A percentile compares a stretch with the other conserved stretches of the same genome.
Conservation (phyloP, 64 coral and sea anemone genomes). For the Dendrophyllia cribrosa region DNA sequence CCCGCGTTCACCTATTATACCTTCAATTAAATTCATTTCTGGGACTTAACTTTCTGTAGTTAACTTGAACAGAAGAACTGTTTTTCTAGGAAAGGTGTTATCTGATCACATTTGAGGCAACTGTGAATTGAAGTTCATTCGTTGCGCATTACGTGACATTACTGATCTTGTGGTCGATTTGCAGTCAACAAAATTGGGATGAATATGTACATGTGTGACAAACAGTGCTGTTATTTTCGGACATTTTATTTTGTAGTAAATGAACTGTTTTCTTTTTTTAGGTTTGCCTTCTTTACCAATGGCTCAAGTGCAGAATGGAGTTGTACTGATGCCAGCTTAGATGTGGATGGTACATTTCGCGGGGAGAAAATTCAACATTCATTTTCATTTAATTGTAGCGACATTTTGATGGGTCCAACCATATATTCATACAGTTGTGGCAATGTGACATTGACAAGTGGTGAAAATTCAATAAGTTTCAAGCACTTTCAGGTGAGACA, state of each 20-base stretch:
- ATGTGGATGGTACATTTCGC: background rate
- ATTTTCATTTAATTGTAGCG: background rate
- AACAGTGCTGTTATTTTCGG: too few species aligned
- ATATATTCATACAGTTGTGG: slow-evolving; percentile 68
- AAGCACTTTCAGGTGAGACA: slow-evolving; percentile 64
- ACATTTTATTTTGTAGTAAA: background rate
- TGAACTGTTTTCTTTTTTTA: background rate
- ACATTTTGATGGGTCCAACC: slow-evolving; percentile 11
- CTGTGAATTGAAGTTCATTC: too few species aligned
- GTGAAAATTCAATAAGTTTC: slow-evolving; percentile 19
- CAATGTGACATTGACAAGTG: background rate
- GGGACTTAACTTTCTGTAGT: too few species aligned
- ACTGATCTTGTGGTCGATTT: too few species aligned
- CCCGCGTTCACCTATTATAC: too few species aligned
- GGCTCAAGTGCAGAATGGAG: slow-evolving; percentile 1
- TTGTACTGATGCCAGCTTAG: background rate
- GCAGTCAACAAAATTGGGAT: too few species aligned
- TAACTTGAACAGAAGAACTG: too few species aligned
- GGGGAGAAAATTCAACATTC: background rate
- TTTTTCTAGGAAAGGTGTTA: too few species aligned
- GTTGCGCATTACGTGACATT: too few species aligned
- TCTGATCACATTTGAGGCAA: too few species aligned
- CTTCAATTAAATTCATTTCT: too few species aligned
- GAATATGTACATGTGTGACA: too few species aligned
- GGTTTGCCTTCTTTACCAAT: background rate